These are phyloP conservation scores for Cheirogaleus major DNA, from an alignment of 2,797 vertebrate species.

Conservation along the genomic window DNA sequence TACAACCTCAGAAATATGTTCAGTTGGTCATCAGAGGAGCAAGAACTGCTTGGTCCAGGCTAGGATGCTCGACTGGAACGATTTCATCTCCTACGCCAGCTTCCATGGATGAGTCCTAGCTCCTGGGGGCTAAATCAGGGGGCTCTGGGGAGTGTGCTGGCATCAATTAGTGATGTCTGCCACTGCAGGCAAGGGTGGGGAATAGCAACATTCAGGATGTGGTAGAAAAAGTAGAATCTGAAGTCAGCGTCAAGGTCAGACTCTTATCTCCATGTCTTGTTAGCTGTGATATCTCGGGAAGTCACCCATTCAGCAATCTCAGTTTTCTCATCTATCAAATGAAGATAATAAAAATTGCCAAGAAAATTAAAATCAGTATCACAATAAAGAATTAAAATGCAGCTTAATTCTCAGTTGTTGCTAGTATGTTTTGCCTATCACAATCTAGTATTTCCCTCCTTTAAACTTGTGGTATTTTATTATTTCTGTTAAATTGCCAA, in stretches of 20 bases:
- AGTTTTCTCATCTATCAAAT: not conserved
- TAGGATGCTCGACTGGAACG: not conserved
- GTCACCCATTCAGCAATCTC: not conserved
- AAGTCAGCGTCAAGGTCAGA: not conserved
- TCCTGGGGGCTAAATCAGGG: no score
- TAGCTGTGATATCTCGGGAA: not conserved
- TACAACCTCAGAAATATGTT: not conserved
- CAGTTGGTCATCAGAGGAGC: not conserved
- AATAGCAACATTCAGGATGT: not conserved
- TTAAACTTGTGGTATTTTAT: not conserved
- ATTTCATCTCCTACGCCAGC: not conserved
- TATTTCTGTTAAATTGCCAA: not conserved
- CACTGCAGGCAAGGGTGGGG: rapidly evolving
- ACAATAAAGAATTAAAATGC: not conserved
- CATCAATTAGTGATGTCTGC: not conserved
- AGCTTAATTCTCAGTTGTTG: not conserved
- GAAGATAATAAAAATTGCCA: not conserved
- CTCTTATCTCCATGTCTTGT: not conserved
- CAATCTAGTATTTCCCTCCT: not conserved
- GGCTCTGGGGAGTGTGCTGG: not conserved
- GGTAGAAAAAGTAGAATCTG: not conserved
- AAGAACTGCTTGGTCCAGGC: not conserved
- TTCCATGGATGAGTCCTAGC: not conserved
- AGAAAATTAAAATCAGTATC: not conserved
- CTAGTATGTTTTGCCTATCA: not conserved